Evolutionary conservation across 2,888 invertebrate genomes (phyloP).

Genomic region (Eupithecia subfuscata): DNA sequence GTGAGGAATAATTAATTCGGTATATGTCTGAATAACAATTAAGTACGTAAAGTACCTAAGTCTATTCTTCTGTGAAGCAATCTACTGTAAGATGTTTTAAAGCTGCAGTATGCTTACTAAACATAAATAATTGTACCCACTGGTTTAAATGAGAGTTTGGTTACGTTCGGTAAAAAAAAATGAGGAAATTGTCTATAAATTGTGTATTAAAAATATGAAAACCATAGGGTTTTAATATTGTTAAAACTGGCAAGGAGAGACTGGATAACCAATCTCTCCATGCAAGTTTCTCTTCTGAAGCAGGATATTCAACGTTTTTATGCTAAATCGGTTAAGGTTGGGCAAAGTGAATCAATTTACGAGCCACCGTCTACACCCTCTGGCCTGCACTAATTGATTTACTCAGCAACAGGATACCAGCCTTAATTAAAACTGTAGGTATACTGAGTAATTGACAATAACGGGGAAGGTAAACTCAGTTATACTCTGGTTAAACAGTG

Average conservation of each 20-base stretch:
- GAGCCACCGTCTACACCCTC: constrained; percentile 55
- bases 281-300: not conserved
- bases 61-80: not conserved
- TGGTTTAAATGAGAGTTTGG: not conserved
- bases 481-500: constrained; percentile 21
- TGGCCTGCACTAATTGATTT: constrained; percentile 76
- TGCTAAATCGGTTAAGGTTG: constrained; percentile 46
- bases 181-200: not conserved
- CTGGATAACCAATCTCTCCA: not conserved
- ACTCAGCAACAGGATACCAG: constrained; percentile 73
- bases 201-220: not conserved
- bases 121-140: not conserved
- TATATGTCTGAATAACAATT: not conserved
- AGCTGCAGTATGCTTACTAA: not conserved
- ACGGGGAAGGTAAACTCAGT: constrained; percentile 55
- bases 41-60: not conserved
- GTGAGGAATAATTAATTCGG: not conserved
- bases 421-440: constrained; percentile 72
- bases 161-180: not conserved
- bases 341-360: constrained; percentile 67
- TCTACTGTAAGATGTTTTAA: not conserved
- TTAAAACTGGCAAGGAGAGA: no score
- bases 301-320: constrained; percentile 7
- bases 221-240: no score
- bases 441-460: constrained; percentile 64